Evolutionary conservation across 1,140 invertebrate species (phyloP).

Genomic region (Drosophila willistoni): DNA sequence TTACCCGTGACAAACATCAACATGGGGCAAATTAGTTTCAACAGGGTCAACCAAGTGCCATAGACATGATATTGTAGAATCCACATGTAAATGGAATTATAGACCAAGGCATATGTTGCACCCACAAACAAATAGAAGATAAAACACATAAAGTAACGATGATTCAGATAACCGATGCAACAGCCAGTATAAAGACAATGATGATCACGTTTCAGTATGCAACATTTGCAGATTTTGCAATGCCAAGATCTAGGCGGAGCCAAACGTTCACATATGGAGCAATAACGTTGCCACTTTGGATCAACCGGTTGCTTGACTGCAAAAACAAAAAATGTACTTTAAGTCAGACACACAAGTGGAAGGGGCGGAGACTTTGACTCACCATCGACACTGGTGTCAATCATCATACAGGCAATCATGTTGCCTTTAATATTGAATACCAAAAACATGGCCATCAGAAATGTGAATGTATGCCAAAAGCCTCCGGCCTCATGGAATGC

Average conservation of each 20-base stretch:
- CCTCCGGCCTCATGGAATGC: constrained; percentile 84
- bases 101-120: constrained; percentile 87
- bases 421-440: constrained; percentile 86
- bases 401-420: constrained; percentile 72
- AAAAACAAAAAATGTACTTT: not conserved
- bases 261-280: constrained; percentile 84
- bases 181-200: constrained; percentile 96
- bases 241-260: constrained; percentile 95
- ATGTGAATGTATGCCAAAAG: constrained; percentile 82
- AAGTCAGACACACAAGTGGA: too few relatives aligned
- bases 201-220: constrained; percentile 96
- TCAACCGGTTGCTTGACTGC: not conserved
- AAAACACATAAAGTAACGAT: constrained; percentile 94
- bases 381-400: constrained; percentile 70
- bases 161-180: constrained; percentile 95
- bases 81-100: constrained; percentile 88
- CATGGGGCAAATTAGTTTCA: constrained; percentile 88
- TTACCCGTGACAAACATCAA: constrained; percentile 86
- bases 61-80: constrained; percentile 82
- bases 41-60: constrained; percentile 84
- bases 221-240: constrained; percentile 90
- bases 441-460: constrained; percentile 85
- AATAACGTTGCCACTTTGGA: constrained; percentile 43
- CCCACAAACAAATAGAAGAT: constrained; percentile 91
- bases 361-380: constrained; percentile 7